Conservation (phyloP, 2,888 invertebrate genomes). For the Dasypolia templi region DNA sequence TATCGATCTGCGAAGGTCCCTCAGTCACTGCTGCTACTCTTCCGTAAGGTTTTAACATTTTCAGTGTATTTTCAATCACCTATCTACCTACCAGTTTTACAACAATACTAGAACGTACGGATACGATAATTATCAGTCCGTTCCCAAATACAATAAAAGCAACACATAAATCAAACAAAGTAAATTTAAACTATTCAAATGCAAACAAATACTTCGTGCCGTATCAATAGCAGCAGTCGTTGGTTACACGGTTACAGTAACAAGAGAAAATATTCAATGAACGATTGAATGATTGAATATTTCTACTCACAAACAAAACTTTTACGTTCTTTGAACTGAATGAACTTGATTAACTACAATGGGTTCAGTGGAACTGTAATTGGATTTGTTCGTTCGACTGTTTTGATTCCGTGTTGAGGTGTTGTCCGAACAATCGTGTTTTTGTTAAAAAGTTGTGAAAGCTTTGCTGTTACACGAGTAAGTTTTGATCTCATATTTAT, state of each 20-base stretch:
- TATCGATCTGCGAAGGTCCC: background rate
- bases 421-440: constrained; percentile 40
- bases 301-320: constrained; percentile 60
- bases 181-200: constrained; percentile 26
- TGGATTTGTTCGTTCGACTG: constrained; percentile 50
- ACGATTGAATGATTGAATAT: constrained; percentile 33
- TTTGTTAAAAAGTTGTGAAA: constrained; percentile 36
- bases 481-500: constrained; percentile 20
- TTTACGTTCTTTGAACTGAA: constrained; percentile 64
- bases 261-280: constrained; percentile 56
- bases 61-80: background rate
- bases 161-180: constrained; percentile 30
- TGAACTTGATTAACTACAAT: constrained; percentile 63
- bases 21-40: background rate
- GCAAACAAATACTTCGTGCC: constrained; percentile 30
- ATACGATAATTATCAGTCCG: no score
- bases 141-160: background rate
- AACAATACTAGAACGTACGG: background rate
- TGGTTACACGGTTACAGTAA: background rate
- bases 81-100: background rate
- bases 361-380: constrained; percentile 62
- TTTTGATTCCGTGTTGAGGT: constrained; percentile 43
- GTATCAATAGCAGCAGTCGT: constrained; percentile 39
- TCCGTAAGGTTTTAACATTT: background rate
- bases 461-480: background rate